Evolutionary conservation across 2,888 invertebrate species (phyloP).

Genomic region (Macrophya alboannulata): DNA sequence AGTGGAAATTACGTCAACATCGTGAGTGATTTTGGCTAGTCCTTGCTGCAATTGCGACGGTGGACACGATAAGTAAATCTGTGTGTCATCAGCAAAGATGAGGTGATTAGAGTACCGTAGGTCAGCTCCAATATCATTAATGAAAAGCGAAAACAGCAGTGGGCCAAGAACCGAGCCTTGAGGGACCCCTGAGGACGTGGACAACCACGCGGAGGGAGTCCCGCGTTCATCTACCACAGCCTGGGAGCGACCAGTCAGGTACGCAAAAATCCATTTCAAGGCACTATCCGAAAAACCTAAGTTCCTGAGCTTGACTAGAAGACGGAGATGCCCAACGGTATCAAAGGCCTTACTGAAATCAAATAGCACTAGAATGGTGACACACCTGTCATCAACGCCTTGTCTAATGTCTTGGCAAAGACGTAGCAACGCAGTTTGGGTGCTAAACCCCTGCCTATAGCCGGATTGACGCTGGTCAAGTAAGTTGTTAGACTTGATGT

Average conservation of each 20-base stretch:
- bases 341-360: slow-evolving; percentile 24
- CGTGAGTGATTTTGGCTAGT: not conserved
- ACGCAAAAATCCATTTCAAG: not conserved
- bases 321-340: too few species aligned
- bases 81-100: slow-evolving; percentile 55
- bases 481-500: not conserved
- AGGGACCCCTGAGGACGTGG: not conserved
- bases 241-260: not conserved
- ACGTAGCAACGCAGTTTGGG: not conserved
- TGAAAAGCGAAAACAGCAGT: slow-evolving; percentile 32
- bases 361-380: not conserved
- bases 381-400: not conserved
- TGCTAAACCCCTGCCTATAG: not conserved
- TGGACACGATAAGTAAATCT: slow-evolving; percentile 42
- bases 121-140: slow-evolving; percentile 38
- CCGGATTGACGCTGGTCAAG: not conserved
- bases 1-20: not conserved
- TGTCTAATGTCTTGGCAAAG: not conserved
- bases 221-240: not conserved
- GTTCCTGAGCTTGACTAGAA: not conserved
- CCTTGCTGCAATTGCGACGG: not conserved
- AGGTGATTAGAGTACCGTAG: not conserved
- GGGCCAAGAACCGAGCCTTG: slow-evolving; percentile 30
- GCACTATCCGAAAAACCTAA: not conserved
- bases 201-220: not conserved